These are phyloP conservation scores for Drosophila ananassae DNA, from an alignment of 1,140 invertebrate species.

Conservation along the genomic window DNA sequence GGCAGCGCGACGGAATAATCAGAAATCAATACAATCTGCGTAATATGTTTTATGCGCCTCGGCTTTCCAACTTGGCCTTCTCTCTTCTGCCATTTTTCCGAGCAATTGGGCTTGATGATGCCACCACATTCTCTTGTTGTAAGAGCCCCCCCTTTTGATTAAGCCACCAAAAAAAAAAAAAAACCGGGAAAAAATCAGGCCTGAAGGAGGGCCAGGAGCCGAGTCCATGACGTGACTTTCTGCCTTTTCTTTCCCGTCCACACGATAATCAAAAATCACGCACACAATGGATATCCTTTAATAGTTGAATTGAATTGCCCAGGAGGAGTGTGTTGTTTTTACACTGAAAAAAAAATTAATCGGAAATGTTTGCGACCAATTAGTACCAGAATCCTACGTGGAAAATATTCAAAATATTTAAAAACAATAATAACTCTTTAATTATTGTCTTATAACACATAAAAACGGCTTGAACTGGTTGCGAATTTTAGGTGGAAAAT, in stretches of 20 bases:
- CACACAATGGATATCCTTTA: slow-evolving; percentile 68
- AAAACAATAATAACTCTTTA: no score
- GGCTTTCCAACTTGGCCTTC: slow-evolving; percentile 24
- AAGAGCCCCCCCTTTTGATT: slow-evolving; percentile 2
- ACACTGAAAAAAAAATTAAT: not conserved
- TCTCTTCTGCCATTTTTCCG: slow-evolving; percentile 73
- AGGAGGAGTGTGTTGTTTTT: slow-evolving; percentile 20
- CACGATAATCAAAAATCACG: slow-evolving; percentile 71
- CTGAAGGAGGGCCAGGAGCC: slow-evolving; percentile 33
- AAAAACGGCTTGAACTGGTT: not conserved
- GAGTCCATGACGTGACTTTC: slow-evolving; percentile 64
- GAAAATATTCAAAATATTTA: no score
- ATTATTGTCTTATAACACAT: not conserved
- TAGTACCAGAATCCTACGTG: not conserved
- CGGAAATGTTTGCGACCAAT: not conserved
- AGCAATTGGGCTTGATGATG: slow-evolving; percentile 83
- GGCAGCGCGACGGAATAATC: slow-evolving; percentile 66
- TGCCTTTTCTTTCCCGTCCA: slow-evolving; percentile 34
- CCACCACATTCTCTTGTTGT: slow-evolving; percentile 21
- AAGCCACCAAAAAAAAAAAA: not conserved
- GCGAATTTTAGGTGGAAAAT: not conserved
- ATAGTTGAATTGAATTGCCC: slow-evolving; percentile 80
- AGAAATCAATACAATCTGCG: slow-evolving; percentile 81
- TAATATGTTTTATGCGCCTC: slow-evolving; percentile 77
- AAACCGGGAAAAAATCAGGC: slow-evolving; percentile 12